Base-by-base conservation (phyloP, 2,888 invertebrate genomes). In the Eristalinus sepulchralis region DNA sequence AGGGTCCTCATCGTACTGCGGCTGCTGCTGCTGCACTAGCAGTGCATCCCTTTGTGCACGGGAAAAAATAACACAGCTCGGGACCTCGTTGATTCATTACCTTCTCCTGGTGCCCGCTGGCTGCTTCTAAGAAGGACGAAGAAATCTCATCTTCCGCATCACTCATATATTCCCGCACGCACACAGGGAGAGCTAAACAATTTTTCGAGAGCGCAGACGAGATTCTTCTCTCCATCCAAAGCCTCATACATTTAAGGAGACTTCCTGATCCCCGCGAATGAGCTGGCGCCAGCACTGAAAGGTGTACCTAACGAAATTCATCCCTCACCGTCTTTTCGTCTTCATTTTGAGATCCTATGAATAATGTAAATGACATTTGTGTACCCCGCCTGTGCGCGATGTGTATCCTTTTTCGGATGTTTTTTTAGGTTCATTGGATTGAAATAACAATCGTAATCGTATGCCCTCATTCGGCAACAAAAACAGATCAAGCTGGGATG, bases 371-470 rank as follows among this genome's bases (percentile, higher is more conserved):
- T 71, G 31, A 31, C 59, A 20, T 71, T 36, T 70, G 22, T 57
- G 20, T 27, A 6, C 62, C 34, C 22, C 24, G 17, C 31, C 53
- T 55, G 55, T 34, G 63, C 55, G 39, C 13, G n/a, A 31, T 62
- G 17, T 62, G 20, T 33, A 63, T 33, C 3, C 62, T 10, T 31
- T 27, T 17, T 62, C n/a, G 31, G 24, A 2, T n/a, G n/a, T 20
- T 13, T 55, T 57, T 11, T 20, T n/a, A 10, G 67, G 22, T 47
- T 75, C 75, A 80, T 84, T 76, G 57, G 63, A 71, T 62, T 76
- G 67, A 31, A 80, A 80, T 75, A 80, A 76, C 34, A 80, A 84
- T 76, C 70, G 76, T 72, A 80, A 71, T 67, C 72, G 76, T 72
- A 71, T 47, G 47, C 47, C 47, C 47, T 8, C 47, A 0, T 47